Base-by-base conservation (phyloP, 1,140 invertebrate species). In the Amyelois transitella region DNA sequence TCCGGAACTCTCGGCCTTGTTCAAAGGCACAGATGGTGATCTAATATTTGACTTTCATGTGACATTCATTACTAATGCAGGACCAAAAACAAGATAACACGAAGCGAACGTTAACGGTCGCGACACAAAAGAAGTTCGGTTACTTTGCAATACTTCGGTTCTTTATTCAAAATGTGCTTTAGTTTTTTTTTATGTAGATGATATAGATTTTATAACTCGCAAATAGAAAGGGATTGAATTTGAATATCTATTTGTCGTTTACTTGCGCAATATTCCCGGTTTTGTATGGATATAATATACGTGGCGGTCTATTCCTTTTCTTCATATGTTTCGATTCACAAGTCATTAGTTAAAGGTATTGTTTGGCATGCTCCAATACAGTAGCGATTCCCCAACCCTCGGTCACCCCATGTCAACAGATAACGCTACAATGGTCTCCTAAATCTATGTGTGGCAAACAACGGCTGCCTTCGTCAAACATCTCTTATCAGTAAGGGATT, bases 261-360 rank as follows among this genome's bases (percentile, higher is more conserved):
- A n/a, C n/a, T n/a, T n/a, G n/a, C n/a, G n/a, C n/a, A n/a, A n/a
- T n/a, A n/a, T n/a, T n/a, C n/a, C n/a, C n/a, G n/a, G n/a, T n/a
- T n/a, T n/a, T n/a, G n/a, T n/a, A n/a, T n/a, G n/a, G n/a, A n/a
- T n/a, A n/a, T n/a, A n/a, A n/a, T n/a, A n/a, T n/a, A n/a, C n/a
- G n/a, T n/a, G n/a, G n/a, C n/a, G n/a, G n/a, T n/a, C n/a, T n/a
- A n/a, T n/a, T n/a, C n/a, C n/a, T n/a, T n/a, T n/a, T n/a, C n/a
- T n/a, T n/a, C n/a, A n/a, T n/a, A n/a, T n/a, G n/a, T n/a, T n/a
- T n/a, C n/a, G n/a, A n/a, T 59, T 58, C 53, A 55, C 55, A 63
- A 53, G 32, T 50, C 60, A 51, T 24, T 58, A 62, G 51, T 62
- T 62, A 50, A n/a, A n/a, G n/a, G n/a, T 25, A 49, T 52, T 57